phyloP scores from a whole-genome alignment of 2,113 vertebrate species.

The Thinocorus orbignyianus region DNA sequence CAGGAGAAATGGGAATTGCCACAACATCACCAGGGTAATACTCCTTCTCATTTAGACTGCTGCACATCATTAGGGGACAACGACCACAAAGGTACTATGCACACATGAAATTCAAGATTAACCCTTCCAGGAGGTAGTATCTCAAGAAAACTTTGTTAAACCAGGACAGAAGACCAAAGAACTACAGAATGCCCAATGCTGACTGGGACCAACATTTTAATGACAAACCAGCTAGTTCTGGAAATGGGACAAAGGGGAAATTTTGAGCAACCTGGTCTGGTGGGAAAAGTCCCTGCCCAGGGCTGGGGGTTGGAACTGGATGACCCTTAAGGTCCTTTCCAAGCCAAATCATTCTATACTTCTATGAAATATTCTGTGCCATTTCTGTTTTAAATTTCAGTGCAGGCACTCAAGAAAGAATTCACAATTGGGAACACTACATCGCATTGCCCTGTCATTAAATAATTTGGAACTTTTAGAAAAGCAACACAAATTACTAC shows the following conservation, averaged over 20 bases:
- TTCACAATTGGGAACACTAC: background rate
- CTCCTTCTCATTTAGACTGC: background rate
- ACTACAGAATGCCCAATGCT: background rate
- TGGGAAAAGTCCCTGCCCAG: no score
- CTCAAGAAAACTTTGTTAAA: background rate
- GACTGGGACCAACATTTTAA: background rate
- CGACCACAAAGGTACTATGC: background rate
- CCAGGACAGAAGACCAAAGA: background rate
- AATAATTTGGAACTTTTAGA: background rate
- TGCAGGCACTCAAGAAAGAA: background rate
- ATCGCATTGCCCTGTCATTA: background rate
- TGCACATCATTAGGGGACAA: background rate
- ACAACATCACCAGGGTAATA: background rate
- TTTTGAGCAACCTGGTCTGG: no score
- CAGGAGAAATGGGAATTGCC: background rate
- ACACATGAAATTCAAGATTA: background rate
- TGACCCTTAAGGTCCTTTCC: no score
- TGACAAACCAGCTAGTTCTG: background rate
- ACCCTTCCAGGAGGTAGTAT: background rate
- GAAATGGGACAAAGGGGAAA: background rate
- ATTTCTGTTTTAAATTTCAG: background rate
- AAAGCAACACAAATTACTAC: background rate
- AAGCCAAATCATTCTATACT: no score
- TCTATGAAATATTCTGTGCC: no score
- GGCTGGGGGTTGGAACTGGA: no score